Percentiles rank a stretch among this genome's conserved stretches.
Conservation (phyloP, 2,797 vertebrate species). For the Enteromius treurensis region DNA sequence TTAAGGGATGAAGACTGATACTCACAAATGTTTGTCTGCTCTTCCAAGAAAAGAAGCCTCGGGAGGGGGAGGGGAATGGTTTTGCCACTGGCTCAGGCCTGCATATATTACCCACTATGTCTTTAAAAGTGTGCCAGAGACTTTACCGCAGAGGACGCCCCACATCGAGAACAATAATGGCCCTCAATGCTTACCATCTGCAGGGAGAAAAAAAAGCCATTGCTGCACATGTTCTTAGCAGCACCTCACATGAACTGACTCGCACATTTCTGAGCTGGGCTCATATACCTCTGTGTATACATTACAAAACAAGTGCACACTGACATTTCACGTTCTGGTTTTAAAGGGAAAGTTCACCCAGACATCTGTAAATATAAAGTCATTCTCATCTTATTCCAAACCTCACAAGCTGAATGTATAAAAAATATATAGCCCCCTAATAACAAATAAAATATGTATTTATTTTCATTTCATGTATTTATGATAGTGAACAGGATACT, state of each 20-base stretch:
- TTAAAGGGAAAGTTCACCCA: background rate
- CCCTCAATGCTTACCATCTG: conserved; percentile 84
- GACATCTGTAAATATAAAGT: background rate
- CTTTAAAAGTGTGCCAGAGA: conserved; percentile 86
- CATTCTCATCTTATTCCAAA: background rate
- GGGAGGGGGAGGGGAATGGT: conserved; percentile 67
- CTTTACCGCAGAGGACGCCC: conserved; percentile 80
- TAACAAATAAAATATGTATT: background rate
- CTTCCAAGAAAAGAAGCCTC: conserved; percentile 68
- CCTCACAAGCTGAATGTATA: background rate
- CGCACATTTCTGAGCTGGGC: conserved; percentile 64
- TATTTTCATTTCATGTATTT: no score
- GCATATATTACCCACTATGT: conserved; percentile 82
- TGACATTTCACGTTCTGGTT: conserved; percentile 35
- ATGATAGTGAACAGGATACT: background rate
- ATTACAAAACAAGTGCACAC: conserved; percentile 29
- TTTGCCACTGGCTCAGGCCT: conserved; percentile 76
- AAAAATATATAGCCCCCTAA: background rate
- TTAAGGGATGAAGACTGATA: conserved; percentile 65
- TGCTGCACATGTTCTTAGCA: conserved; percentile 75
- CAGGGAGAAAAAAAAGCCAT: conserved; percentile 64
- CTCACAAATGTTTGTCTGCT: conserved; percentile 74
- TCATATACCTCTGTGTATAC: conserved; percentile 30
- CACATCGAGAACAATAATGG: conserved; percentile 81
- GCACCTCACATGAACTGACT: conserved; percentile 68